phyloP scores from a whole-genome alignment of 2,888 invertebrate species.

The Agriopis aurantiaria region DNA sequence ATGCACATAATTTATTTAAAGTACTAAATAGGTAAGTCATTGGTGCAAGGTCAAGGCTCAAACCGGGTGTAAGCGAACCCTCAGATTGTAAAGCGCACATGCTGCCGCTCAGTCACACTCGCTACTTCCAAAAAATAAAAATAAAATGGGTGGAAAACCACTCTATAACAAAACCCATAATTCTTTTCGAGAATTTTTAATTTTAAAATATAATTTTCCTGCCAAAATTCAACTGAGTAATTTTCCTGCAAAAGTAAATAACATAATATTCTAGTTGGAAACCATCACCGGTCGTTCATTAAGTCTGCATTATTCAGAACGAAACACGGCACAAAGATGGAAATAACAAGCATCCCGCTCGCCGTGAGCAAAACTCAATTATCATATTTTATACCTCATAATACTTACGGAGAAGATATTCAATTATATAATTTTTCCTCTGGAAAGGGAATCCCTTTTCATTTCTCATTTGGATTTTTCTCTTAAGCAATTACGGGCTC shows the following conservation, averaged over 20 bases:
- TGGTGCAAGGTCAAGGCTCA: no score
- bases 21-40: no score
- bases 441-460: constrained; percentile 85
- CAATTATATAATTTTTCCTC: constrained; percentile 86
- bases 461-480: constrained; percentile 87
- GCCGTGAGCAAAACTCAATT: constrained; percentile 82
- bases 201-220: neutral
- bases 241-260: constrained; percentile 34
- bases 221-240: constrained; percentile 32
- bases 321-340: constrained; percentile 50
- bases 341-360: constrained; percentile 53
- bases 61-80: no score
- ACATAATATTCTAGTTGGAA: constrained; percentile 42
- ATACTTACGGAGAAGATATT: constrained; percentile 85
- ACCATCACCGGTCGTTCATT: constrained; percentile 41
- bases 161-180: no score
- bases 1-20: no score
- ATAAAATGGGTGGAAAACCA: no score
- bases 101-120: no score
- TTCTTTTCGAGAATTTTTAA: no score
- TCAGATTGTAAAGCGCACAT: no score
- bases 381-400: constrained; percentile 87
- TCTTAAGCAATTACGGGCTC: constrained; percentile 83
- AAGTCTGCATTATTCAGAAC: constrained; percentile 37
- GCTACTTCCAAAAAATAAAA: no score